Evolutionary conservation across 2,797 vertebrate species (phyloP).

Genomic region (Delichon dasypus): DNA sequence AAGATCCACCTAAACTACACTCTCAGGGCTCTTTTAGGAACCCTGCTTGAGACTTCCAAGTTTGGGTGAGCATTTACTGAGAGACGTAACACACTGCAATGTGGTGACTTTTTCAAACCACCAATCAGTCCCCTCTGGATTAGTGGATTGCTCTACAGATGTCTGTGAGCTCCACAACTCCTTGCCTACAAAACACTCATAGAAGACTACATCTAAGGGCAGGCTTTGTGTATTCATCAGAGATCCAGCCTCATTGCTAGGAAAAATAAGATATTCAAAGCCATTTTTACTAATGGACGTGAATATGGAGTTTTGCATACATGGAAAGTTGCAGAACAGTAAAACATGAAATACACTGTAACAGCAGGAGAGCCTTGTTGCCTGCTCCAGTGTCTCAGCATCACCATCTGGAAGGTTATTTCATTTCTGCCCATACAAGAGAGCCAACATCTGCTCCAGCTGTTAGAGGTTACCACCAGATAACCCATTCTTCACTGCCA

Average conservation of each 20-base stretch:
- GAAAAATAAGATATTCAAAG: not conserved
- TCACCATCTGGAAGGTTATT: not conserved
- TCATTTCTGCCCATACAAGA: not conserved
- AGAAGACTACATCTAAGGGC: not conserved
- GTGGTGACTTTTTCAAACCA: not conserved
- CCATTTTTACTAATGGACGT: not conserved
- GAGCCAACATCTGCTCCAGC: not conserved
- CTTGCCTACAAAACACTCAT: not conserved
- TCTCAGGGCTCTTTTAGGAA: not conserved
- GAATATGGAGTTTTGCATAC: not conserved
- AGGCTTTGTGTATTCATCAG: not conserved
- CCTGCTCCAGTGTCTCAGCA: not conserved
- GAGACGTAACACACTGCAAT: not conserved
- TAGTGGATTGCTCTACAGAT: not conserved
- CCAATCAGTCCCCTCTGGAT: not conserved
- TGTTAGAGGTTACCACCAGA: not conserved
- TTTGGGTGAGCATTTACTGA: not conserved
- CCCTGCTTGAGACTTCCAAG: not conserved
- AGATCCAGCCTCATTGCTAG: not conserved
- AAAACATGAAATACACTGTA: not conserved
- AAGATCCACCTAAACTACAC: not conserved
- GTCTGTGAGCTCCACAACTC: not conserved
- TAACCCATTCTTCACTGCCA: fast-evolving
- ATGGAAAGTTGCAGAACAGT: not conserved
- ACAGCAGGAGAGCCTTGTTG: not conserved